Evolutionary conservation across 2,113 vertebrate species (phyloP), one percentile per base, ranked within the genome.

Genomic region (Colius striatus): DNA sequence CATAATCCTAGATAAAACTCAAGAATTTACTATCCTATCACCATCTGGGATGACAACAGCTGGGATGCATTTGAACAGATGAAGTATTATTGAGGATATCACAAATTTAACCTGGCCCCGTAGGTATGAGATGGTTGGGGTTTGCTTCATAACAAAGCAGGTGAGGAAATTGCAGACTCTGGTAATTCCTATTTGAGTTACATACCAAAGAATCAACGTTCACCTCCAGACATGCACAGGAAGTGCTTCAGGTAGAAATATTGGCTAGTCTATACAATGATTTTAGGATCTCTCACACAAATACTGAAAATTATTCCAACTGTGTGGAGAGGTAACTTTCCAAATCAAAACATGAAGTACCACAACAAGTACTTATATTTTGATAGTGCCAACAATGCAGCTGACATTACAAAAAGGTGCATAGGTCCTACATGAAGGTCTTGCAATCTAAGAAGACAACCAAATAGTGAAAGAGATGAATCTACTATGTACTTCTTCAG

Each of bases 241-340:
- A 77, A 77, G 34, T 38, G 9, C 8, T 81, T 41, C 38, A 80
- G 10, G 11, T 30, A 76, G 61, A 87, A 80, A 23, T 21, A 66
- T 23, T 30, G 36, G 2, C 15, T 58, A 38, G 26, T 29, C 15
- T 70, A 6, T n/a, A 32, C 0, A 0, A 5, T 13, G 22, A 22
- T 23, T 74, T 50, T 55, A 63, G 43, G 88, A 84, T 63, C 32
- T 72, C 22, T 45, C 25, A 38, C 2, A 4, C 2, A 79, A 78
- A 51, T 20, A 71, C 12, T 19, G 26, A 71, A 41, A 36, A 34
- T 51, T 73, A 30, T 47, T 68, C 29, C 26, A 61, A 7, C 4
- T 71, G 16, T 20, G 4, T 80, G 16, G 32, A 54, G 38, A 82
- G 21, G 16, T 60, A 51, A 19, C 20, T 86, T 84, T 62, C 36